Conservation (phyloP, 2,113 vertebrate species). For the Azemiops feae region DNA sequence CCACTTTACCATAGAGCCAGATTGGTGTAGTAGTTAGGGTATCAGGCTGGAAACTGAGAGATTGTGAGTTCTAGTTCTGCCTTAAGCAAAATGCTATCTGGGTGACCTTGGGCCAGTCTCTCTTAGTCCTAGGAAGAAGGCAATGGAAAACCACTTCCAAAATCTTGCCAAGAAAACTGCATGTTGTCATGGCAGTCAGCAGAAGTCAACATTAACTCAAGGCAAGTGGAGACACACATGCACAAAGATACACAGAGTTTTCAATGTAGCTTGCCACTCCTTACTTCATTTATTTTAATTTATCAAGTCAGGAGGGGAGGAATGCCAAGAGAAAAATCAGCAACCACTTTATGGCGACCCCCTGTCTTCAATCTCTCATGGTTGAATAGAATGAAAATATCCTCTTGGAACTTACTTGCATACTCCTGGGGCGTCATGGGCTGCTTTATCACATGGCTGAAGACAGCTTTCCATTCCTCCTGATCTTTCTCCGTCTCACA, state of each 20-base stretch:
- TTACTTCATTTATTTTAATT: neutral
- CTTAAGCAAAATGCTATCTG: neutral
- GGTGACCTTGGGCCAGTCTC: neutral
- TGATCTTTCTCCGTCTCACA: conserved; percentile 83
- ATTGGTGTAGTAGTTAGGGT: neutral
- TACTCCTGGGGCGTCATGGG: conserved; percentile 88
- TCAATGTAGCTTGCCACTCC: neutral
- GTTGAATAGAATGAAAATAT: neutral
- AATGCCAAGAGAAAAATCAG: neutral
- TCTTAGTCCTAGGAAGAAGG: neutral
- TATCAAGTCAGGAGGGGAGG: neutral
- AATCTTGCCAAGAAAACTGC: neutral
- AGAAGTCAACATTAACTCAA: neutral
- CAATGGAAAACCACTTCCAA: neutral
- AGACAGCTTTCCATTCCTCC: conserved; percentile 81
- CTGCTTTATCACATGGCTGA: conserved; percentile 71
- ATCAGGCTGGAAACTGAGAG: neutral
- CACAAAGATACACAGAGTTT: neutral
- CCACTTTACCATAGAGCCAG: neutral
- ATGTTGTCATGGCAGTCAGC: neutral
- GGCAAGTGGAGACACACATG: neutral
- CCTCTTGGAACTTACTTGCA: conserved; percentile 70
- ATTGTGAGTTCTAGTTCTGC: neutral
- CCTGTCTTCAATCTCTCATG: neutral
- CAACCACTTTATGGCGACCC: neutral